A percentile compares a stretch with the other conserved stretches of the same genome.
Conservation (phyloP, 2,797 vertebrate species). For the Acanthiza pusilla region DNA sequence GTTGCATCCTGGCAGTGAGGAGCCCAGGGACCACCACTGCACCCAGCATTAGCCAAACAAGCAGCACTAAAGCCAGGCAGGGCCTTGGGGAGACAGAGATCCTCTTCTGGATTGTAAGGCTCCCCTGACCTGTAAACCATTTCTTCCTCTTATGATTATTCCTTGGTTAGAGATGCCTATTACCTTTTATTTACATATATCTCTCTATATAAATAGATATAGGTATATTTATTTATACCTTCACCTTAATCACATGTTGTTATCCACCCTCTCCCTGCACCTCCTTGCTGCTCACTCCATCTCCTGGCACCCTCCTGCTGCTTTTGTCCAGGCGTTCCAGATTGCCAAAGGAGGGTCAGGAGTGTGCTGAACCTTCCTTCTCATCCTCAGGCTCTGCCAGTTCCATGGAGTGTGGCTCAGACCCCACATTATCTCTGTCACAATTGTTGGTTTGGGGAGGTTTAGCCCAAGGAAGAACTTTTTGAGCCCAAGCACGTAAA, state of each 20-base stretch:
- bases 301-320: background rate
- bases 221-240: too few species aligned
- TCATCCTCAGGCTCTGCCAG: background rate
- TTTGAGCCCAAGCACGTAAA: background rate
- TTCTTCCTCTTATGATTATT: too few species aligned
- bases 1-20: rapidly evolving
- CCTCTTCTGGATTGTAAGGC: background rate
- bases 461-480: background rate
- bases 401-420: background rate
- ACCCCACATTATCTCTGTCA: rapidly evolving
- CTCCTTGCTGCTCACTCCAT: background rate
- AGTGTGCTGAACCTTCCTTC: background rate
- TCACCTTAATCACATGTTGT: too few species aligned
- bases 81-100: background rate
- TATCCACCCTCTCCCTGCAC: background rate
- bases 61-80: background rate
- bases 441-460: rapidly evolving
- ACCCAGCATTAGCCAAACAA: background rate
- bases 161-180: rapidly evolving
- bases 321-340: background rate
- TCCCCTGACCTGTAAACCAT: background rate
- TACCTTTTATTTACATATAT: background rate
- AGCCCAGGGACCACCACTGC: background rate
- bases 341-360: background rate
- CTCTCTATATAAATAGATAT: too few species aligned